Evolutionary conservation across 1,140 invertebrate genomes (phyloP).

Genomic region (Hylyphantes graminicola): DNA sequence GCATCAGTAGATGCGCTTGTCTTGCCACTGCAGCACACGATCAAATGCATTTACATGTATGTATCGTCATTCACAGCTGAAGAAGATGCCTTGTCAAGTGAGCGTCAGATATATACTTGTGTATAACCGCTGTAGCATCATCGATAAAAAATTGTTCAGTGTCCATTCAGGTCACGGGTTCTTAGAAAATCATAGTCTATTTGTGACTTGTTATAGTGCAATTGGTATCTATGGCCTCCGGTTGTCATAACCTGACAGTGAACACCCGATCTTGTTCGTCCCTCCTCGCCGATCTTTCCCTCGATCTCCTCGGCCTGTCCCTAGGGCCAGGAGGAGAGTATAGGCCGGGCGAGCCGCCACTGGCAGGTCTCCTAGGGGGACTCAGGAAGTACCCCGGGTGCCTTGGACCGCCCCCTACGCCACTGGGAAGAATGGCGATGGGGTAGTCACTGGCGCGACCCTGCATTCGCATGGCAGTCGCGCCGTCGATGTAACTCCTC

Average conservation of each 20-base stretch:
- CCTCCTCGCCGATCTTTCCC: slow-evolving; percentile 25
- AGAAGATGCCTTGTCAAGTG: no score
- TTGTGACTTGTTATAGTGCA: slow-evolving; percentile 38
- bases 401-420: not conserved
- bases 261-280: slow-evolving; percentile 41
- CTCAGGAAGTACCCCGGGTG: slow-evolving; percentile 27
- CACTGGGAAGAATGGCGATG: not conserved
- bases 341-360: not conserved
- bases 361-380: slow-evolving; percentile 36
- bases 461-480: not conserved
- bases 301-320: slow-evolving; percentile 19
- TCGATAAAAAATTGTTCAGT: no score
- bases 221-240: slow-evolving; percentile 27
- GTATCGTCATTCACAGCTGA: no score
- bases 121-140: no score
- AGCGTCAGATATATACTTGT: no score
- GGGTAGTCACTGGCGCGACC: slow-evolving; percentile 23
- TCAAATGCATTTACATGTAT: no score
- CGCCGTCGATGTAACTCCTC: slow-evolving; percentile 51
- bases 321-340: not conserved
- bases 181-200: not conserved
- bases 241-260: slow-evolving; percentile 54
- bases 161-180: no score
- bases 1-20: no score
- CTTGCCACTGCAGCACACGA: no score